phyloP scores from a whole-genome alignment of 2,797 vertebrate species.

The Chloroceryle amazona region DNA sequence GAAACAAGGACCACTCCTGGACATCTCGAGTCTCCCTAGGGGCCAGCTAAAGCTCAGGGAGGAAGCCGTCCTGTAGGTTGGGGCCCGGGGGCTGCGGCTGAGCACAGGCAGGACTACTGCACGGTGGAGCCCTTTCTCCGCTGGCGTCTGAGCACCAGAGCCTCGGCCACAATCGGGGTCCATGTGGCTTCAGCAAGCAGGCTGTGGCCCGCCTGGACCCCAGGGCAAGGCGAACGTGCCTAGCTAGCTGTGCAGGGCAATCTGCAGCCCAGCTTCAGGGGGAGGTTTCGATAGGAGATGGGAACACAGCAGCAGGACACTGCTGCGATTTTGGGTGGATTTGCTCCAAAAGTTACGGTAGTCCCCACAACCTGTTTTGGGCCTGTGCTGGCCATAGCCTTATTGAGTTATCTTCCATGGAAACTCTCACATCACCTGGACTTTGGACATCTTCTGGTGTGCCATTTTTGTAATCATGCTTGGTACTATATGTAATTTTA shows the following conservation, averaged over 20 bases:
- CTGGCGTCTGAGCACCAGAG: rapidly evolving
- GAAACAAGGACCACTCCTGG: too few species aligned
- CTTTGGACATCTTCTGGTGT: neutral
- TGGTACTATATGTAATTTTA: neutral
- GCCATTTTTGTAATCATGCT: neutral
- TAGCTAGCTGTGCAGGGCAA: too few species aligned
- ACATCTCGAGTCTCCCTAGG: too few species aligned
- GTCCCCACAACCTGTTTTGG: rapidly evolving
- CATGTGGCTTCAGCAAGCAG: too few species aligned
- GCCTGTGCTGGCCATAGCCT: neutral
- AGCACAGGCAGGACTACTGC: rapidly evolving
- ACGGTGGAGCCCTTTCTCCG: rapidly evolving
- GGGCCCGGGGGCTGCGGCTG: too few species aligned
- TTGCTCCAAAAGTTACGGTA: rapidly evolving
- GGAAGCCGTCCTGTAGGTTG: rapidly evolving
- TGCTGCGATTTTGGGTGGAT: rapidly evolving
- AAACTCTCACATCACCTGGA: rapidly evolving
- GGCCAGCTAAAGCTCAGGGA: rapidly evolving
- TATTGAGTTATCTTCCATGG: too few species aligned
- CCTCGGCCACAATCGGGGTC: rapidly evolving
- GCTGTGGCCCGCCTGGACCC: too few species aligned
- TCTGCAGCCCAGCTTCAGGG: neutral
- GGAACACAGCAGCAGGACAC: rapidly evolving
- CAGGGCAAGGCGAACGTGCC: too few species aligned
- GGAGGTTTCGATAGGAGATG: rapidly evolving